Evolutionary conservation across 2,888 invertebrate species (phyloP).

Genomic region (Chydorus sphaericus): DNA sequence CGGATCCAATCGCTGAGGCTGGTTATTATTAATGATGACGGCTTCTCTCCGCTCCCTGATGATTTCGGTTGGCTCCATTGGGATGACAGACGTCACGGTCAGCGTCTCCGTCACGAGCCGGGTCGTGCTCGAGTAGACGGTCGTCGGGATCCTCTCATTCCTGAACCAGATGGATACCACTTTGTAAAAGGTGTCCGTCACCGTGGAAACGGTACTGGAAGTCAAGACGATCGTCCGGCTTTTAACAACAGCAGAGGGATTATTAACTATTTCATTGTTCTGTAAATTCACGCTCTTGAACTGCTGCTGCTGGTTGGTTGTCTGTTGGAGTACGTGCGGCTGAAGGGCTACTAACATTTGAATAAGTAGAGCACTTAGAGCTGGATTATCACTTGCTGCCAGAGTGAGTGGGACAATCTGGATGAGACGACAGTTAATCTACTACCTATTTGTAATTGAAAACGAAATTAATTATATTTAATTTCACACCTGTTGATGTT

Average conservation of each 20-base stretch:
- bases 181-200: background rate
- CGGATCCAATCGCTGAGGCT: background rate
- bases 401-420: too few species aligned
- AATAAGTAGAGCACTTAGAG: background rate
- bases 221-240: conserved; percentile 1
- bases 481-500: too few species aligned
- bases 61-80: background rate
- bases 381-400: too few species aligned
- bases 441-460: too few species aligned
- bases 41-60: background rate
- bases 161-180: conserved; percentile 5
- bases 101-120: background rate
- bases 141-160: conserved; percentile 1
- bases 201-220: background rate
- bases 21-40: too few species aligned
- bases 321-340: background rate
- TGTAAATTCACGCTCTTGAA: background rate
- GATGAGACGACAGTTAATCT: too few species aligned
- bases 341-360: background rate
- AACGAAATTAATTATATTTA: too few species aligned
- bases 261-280: background rate
- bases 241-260: background rate
- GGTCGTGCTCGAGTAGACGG: background rate
- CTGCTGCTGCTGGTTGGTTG: background rate
- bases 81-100: background rate